phyloP scores from a whole-genome alignment of 2,797 vertebrate species.

The Pantherophis vulpinus region DNA sequence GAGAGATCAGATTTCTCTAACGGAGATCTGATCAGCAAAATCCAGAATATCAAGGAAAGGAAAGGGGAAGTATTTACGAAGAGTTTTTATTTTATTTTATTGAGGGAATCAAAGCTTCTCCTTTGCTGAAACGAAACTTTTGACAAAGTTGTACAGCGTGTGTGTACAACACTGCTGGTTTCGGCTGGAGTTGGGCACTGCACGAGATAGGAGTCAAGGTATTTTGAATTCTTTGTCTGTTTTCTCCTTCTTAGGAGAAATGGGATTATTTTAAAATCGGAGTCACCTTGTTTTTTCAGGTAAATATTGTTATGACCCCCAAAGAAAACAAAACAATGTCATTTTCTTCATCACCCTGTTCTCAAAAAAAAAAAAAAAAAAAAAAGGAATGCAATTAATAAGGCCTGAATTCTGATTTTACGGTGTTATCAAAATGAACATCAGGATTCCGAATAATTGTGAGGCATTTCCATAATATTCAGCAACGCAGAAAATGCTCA shows the following conservation, averaged over 20 bases:
- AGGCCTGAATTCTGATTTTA: slow-evolving; percentile 1
- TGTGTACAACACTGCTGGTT: neutral
- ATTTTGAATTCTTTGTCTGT: neutral
- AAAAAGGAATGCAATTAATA: neutral
- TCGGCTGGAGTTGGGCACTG: neutral
- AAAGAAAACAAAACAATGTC: neutral
- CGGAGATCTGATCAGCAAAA: neutral
- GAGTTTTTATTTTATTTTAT: neutral
- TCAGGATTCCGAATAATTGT: neutral
- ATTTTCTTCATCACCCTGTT: neutral
- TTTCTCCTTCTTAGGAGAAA: neutral
- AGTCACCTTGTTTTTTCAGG: neutral
- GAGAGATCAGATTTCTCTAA: neutral
- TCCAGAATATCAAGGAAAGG: neutral
- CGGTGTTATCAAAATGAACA: neutral
- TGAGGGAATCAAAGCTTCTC: neutral
- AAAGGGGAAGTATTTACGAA: neutral
- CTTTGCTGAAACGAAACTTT: neutral
- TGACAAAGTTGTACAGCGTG: neutral
- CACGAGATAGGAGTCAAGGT: neutral
- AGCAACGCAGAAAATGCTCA: neutral
- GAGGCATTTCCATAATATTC: neutral
- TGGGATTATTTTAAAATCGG: neutral
- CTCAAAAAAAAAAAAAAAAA: neutral
- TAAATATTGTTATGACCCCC: neutral